phyloP scores from a whole-genome alignment of 2,113 vertebrate genomes.

The Brachyhypopomus occidentalis region DNA sequence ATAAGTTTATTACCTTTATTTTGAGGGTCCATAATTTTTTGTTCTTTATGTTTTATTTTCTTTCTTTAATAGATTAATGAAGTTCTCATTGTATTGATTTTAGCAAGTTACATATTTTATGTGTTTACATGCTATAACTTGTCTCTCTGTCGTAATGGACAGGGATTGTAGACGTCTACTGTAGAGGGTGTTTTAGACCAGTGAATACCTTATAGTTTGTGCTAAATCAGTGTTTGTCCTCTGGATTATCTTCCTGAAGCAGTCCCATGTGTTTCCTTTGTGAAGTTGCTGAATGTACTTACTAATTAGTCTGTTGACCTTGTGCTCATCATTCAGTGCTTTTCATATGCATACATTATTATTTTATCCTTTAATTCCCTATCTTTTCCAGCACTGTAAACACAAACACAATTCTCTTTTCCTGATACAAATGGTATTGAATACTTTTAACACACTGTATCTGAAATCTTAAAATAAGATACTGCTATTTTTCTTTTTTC shows the following conservation, averaged over 20 bases:
- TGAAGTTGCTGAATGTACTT: conserved; percentile 17
- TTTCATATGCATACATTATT: conserved; percentile 10
- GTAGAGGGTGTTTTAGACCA: neutral
- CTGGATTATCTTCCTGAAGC: neutral
- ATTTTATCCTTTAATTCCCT: conserved; percentile 34
- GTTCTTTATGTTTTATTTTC: neutral
- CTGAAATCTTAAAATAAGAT: conserved; percentile 80
- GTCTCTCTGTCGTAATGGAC: neutral
- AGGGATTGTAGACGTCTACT: neutral
- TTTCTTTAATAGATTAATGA: neutral
- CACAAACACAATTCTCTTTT: conserved; percentile 86
- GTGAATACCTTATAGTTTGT: neutral
- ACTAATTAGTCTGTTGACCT: conserved; percentile 40
- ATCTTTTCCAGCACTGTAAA: conserved; percentile 49
- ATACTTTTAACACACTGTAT: conserved; percentile 9
- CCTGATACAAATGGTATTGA: conserved; percentile 26
- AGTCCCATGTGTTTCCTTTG: conserved; percentile 24
- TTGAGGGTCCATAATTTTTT: neutral
- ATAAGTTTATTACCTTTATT: neutral
- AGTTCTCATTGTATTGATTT: neutral
- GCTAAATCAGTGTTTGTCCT: conserved; percentile 25
- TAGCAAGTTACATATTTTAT: neutral
- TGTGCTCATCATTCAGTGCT: conserved; percentile 5
- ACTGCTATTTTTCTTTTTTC: conserved; percentile 88
- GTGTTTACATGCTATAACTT: neutral